phyloP scores from a whole-genome alignment of 2,797 vertebrate species.

The Mormyrus hasselquistii region DNA sequence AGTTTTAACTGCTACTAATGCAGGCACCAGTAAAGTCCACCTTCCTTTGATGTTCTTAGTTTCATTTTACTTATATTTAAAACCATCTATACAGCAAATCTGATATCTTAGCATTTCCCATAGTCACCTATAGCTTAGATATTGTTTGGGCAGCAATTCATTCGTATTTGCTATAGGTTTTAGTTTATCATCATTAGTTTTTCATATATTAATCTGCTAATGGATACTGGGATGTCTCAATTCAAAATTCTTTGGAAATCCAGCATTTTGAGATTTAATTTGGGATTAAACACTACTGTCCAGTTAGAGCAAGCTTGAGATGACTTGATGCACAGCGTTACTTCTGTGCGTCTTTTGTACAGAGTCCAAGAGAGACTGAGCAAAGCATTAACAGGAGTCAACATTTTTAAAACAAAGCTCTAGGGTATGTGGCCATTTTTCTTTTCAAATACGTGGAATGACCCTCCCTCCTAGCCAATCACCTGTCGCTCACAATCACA shows the following conservation, averaged over 20 bases:
- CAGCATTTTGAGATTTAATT: neutral
- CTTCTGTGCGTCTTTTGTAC: neutral
- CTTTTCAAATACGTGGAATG: constrained; percentile 24
- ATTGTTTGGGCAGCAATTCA: neutral
- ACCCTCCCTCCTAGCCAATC: constrained; percentile 23
- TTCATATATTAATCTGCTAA: neutral
- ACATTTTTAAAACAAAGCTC: constrained; percentile 35
- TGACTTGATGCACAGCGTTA: neutral
- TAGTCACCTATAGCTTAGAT: neutral
- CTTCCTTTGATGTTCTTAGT: neutral
- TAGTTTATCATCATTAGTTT: neutral
- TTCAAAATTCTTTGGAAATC: neutral
- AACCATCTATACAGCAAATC: neutral
- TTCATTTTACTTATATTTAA: neutral
- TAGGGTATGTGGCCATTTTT: constrained; percentile 28
- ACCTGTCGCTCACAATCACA: constrained; percentile 37
- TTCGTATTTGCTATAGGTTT: neutral
- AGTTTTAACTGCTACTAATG: neutral
- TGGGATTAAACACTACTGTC: constrained; percentile 12
- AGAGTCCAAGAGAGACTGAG: neutral
- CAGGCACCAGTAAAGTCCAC: neutral
- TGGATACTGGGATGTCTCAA: neutral
- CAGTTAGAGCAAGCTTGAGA: neutral
- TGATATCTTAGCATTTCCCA: neutral
- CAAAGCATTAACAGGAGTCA: constrained; percentile 34